Conservation (phyloP, 2,113 vertebrate species). For the Syngnathoides biaculeatus region DNA sequence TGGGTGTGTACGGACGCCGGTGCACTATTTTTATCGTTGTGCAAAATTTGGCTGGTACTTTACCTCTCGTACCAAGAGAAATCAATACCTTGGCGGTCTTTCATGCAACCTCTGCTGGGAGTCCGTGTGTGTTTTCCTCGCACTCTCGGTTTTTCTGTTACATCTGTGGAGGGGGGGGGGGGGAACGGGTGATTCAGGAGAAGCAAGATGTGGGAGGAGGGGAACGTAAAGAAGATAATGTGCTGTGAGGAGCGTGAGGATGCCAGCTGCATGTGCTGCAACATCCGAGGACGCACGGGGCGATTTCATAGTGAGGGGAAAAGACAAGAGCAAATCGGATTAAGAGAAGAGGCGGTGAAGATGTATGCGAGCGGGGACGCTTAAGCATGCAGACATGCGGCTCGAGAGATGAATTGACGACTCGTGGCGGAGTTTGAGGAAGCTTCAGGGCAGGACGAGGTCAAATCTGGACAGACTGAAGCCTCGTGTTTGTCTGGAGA, state of each 20-base stretch:
- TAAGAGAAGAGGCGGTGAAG: not conserved
- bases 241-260: slow-evolving; percentile 25
- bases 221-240: slow-evolving; percentile 16
- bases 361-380: not conserved
- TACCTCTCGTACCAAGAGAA: slow-evolving; percentile 37
- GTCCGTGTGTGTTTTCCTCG: not conserved
- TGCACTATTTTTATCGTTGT: slow-evolving; percentile 1
- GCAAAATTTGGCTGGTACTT: slow-evolving; percentile 27
- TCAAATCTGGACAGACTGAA: slow-evolving; percentile 43
- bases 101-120: not conserved
- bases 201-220: slow-evolving; percentile 9
- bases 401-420: slow-evolving; percentile 11
- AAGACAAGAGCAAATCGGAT: not conserved
- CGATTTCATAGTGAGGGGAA: slow-evolving; percentile 7
- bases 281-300: not conserved
- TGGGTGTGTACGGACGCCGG: slow-evolving; percentile 13
- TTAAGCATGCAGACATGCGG: not conserved
- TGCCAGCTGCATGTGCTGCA: slow-evolving; percentile 17
- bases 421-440: slow-evolving; percentile 21
- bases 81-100: slow-evolving; percentile 27
- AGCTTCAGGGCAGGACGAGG: slow-evolving; percentile 33
- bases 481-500: slow-evolving; percentile 31
- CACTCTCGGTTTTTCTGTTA: slow-evolving; percentile 9
- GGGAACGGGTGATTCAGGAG: not conserved
- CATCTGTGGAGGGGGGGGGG: slow-evolving; percentile 1